phyloP scores from a whole-genome alignment of 2,113 vertebrate species.

The Speoplatyrhinus poulsoni region DNA sequence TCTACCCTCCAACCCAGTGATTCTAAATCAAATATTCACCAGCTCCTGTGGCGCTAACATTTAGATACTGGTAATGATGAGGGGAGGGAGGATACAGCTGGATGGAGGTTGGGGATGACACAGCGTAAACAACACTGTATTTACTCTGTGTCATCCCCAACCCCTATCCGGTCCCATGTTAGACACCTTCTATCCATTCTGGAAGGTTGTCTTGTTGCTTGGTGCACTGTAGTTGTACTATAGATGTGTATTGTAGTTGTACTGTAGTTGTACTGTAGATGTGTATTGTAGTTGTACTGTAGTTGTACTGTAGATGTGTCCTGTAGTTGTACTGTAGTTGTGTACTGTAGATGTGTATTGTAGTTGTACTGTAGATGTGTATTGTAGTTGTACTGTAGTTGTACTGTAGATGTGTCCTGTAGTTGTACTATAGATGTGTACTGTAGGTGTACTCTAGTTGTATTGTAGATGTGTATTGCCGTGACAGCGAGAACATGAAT shows the following conservation, averaged over 20 bases:
- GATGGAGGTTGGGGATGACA: slow-evolving; percentile 57
- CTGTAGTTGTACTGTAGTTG: too few species aligned
- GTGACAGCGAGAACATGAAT: slow-evolving; percentile 15
- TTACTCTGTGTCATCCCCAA: slow-evolving; percentile 56
- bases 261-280: too few species aligned
- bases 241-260: too few species aligned
- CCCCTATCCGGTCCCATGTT: slow-evolving; percentile 25
- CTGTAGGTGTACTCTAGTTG: too few species aligned
- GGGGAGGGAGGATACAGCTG: slow-evolving; percentile 17
- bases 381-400: too few species aligned
- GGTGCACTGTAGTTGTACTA: too few species aligned
- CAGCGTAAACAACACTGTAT: slow-evolving; percentile 32
- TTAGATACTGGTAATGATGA: slow-evolving; percentile 50
- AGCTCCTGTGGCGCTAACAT: slow-evolving; percentile 57
- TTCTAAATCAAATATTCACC: slow-evolving; percentile 70
- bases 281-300: too few species aligned
- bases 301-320: too few species aligned
- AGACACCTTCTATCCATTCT: slow-evolving; percentile 47
- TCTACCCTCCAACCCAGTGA: slow-evolving; percentile 35
- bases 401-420: too few species aligned
- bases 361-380: too few species aligned
- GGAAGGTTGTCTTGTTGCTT: slow-evolving; percentile 28
- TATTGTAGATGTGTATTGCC: not conserved
- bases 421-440: too few species aligned
- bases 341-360: too few species aligned